A percentile compares a stretch with the other conserved stretches of the same genome.
These are phyloP conservation scores for Linnaemya tessellans DNA, from an alignment of 2,888 invertebrate species.

Conservation along the genomic window DNA sequence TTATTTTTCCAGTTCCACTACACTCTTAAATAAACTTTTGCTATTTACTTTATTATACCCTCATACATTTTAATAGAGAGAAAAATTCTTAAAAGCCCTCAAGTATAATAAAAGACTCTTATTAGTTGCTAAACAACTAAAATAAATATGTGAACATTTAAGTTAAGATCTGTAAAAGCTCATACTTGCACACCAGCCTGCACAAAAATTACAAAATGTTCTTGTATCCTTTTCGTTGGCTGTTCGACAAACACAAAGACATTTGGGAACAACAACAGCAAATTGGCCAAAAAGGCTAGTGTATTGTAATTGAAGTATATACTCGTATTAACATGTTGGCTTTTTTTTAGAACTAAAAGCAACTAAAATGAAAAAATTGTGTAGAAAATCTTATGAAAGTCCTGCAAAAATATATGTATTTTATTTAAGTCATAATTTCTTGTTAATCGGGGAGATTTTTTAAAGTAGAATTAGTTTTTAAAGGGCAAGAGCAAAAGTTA, in stretches of 20 bases:
- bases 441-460: too few species aligned
- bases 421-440: neutral
- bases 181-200: neutral
- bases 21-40: neutral
- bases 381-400: neutral
- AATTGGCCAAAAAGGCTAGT: neutral
- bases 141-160: neutral
- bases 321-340: too few species aligned
- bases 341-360: neutral
- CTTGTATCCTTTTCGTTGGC: neutral
- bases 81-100: neutral
- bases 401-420: neutral
- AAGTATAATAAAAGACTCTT: neutral
- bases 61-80: slow-evolving; percentile 2
- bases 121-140: neutral
- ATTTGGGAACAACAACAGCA: neutral
- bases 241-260: neutral
- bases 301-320: neutral
- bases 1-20: neutral
- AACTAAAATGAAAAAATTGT: neutral
- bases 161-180: neutral
- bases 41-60: neutral
- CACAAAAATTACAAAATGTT: neutral
- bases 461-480: too few species aligned
- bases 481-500: too few species aligned